These are phyloP conservation scores for Elanus axillaris DNA, from an alignment of 2,113 vertebrate species.

Conservation along the genomic window DNA sequence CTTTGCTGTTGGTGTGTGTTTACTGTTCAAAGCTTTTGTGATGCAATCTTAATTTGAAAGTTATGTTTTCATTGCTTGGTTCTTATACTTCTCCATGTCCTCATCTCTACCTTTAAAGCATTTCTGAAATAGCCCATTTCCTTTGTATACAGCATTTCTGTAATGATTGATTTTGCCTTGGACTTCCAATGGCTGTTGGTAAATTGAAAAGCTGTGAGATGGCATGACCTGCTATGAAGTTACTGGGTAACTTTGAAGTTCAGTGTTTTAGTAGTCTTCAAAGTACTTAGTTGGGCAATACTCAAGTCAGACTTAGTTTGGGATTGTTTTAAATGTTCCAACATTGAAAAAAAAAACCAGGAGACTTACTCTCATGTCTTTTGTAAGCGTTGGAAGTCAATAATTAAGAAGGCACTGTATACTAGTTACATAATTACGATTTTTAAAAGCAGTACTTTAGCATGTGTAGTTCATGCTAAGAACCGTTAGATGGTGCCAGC, in stretches of 20 bases:
- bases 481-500: background rate
- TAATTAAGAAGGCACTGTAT: fast-evolving
- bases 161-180: background rate
- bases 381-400: background rate
- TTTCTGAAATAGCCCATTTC: background rate
- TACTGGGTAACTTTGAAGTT: background rate
- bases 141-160: background rate
- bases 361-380: background rate
- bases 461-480: background rate
- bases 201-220: background rate
- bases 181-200: background rate
- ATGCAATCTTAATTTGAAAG: background rate
- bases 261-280: background rate
- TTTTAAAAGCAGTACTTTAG: background rate
- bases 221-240: background rate
- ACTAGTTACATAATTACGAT: fast-evolving
- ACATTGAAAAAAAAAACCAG: background rate
- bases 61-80: background rate
- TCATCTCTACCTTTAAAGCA: background rate
- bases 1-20: background rate
- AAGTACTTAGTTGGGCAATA: background rate
- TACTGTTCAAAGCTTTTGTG: background rate
- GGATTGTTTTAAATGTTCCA: background rate
- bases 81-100: background rate
- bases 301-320: background rate